Evolutionary conservation across 2,888 invertebrate species (phyloP), one percentile per base, ranked within the genome.

Genomic region (Sphaerophoria rueppellii): DNA sequence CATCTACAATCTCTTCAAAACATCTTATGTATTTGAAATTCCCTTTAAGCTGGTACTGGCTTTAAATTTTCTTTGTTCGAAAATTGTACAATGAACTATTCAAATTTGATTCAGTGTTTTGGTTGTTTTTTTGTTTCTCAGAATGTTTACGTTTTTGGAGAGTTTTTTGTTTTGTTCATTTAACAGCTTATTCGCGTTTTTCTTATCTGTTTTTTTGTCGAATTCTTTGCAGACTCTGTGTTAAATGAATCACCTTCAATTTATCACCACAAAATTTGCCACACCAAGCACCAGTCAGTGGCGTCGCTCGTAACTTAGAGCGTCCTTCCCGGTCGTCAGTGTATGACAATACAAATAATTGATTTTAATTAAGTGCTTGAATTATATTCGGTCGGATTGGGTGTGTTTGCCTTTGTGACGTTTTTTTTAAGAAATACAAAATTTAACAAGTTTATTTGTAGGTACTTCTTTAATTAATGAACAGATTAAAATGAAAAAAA

Each of bases 311-410:
- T n/a, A n/a, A 11, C 46, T 24, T 2, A 46, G 7, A 60, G 24
- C n/a, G 54, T 54, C 40, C 16, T 16, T 40, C 6, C 6, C 6
- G 52, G 24, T 24, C 24, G 1, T 32, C n/a, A n/a, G 43, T 57
- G 48, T 43, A 12, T 40, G 40, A 9, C 40, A 40, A 24, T 40
- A 2, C 24, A 24, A 70, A 74, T 79, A 70, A 78, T 79, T 78
- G 78, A 78, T 70, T 71, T 40, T 60, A 79, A 79, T 79, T 75
- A 67, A 79, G 74, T 75, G 65, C 55, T 40, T 63, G 55, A 58
- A 65, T 61, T 72, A 69, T 32, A 58, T 14, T 78, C 40, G 24
- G 9, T 54, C 54, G 54, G 46, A 16, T 65, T 63, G 61, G 69
- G 73, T 74, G 75, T 57, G 61, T 70, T n/a, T 37, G 60, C 35